Percentiles rank a stretch among this genome's conserved stretches.
phyloP scores from a whole-genome alignment of 2,888 invertebrate genomes.

The Prenolepis imparis region DNA sequence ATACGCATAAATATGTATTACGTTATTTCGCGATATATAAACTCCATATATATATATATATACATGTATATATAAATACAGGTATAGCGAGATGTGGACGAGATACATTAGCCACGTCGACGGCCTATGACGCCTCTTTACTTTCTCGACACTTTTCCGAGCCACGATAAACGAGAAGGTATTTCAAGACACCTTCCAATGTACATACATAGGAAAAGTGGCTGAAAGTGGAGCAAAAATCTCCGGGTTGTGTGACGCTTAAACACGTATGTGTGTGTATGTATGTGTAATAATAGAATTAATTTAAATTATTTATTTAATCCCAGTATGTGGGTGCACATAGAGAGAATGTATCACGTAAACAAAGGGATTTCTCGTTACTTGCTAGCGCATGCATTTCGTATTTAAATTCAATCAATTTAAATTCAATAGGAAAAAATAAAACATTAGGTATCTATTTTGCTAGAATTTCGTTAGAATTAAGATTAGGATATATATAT shows the following conservation, averaged over 20 bases:
- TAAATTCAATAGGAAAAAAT: background rate
- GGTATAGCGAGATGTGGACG: background rate
- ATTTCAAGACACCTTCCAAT: background rate
- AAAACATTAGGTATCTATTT: background rate
- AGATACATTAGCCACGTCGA: background rate
- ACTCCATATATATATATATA: background rate
- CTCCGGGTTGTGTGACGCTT: background rate
- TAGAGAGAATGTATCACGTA: background rate
- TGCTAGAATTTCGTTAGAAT: background rate
- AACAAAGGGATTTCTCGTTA: background rate
- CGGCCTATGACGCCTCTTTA: conserved; percentile 31
- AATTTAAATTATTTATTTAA: conserved; percentile 10
- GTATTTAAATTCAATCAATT: background rate
- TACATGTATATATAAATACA: background rate
- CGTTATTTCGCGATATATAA: conserved; percentile 17
- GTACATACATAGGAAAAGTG: conserved; percentile 12
- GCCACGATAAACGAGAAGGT: conserved; percentile 21
- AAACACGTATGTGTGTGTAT: background rate
- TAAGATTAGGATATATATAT: background rate
- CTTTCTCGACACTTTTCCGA: conserved; percentile 36
- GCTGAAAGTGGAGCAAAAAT: background rate
- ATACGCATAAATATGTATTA: background rate
- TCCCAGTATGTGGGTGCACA: background rate
- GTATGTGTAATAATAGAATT: background rate
- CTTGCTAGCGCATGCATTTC: background rate